Evolutionary conservation across 64 coral and sea anemone species (phyloP), one percentile per base, ranked within the genome.

Genomic region (Montipora cactus): DNA sequence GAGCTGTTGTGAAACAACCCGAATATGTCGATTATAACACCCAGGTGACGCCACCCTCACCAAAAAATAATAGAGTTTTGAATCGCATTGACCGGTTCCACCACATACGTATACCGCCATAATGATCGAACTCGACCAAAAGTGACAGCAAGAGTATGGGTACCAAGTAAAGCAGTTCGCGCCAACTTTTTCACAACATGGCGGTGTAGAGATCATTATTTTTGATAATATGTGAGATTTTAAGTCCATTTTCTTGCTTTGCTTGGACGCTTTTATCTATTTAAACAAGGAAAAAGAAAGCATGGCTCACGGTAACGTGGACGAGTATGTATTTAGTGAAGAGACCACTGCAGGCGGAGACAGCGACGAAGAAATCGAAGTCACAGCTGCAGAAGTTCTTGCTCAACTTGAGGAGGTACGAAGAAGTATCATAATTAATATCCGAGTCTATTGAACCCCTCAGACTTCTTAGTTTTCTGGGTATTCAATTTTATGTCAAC

Each of bases 371-470:
- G 98, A 96, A 95, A 94, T 96, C 64, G 98, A 99, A 37, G 90
- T 99, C 2, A 99, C 98, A 19, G 98, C 98, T 18, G 95, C 98
- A 16, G 98, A 99, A 77, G 98, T 99, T 11, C 79, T 99, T 4
- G 92, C 89, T 59, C 92, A 89, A 18, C 74, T 99, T 22, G 92
- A 99, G 89, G 83, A 96, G 86, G 98, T 99, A 80, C 53, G 53
- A 57, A 57, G 6, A 0, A 57, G 37, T 57, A 57, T 8, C 6
- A 57, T 57, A 57, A 57, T 11, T 57, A 11, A 57, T 37, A 37
- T 37, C 37, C 53, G 53, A 57, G 53, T 6, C 11, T 57, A 8
- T 57, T 6, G 11, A 7, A 3, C 7, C 53, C 53, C 53, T 11
- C 53, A 1, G 14, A 68, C 64, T 12, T 68, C 4, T 68, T 68